Evolutionary conservation across 2,888 invertebrate genomes (phyloP), one percentile per base, ranked within the genome.

Genomic region (Leucania comma): DNA sequence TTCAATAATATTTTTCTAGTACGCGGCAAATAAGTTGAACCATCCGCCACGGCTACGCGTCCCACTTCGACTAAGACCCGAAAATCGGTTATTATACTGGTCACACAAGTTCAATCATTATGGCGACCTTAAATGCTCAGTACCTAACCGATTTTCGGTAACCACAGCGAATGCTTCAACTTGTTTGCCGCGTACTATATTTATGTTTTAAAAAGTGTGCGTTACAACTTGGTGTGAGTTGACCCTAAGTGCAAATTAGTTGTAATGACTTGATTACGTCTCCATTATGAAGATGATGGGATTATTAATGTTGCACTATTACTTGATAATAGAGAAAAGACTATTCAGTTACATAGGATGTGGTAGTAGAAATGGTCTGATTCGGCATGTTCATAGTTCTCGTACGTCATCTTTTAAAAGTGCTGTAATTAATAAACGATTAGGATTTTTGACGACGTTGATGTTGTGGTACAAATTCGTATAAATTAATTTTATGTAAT

Each of bases 261-360:
- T 53, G 66, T 62, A 82, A 84, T 80, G 59, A 62, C 74, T 75
- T 69, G 59, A 82, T 82, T 74, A 75, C 46, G 32, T 53, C 2
- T 24, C 61, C 54, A 76, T 81, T 81, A 71, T 4, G 0, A 24
- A 53, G 53, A 75, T 68, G 69, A 58, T 59, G 51, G 61, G 58
- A 58, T 54, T n/a, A 24, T 51, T 72, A 64, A 79, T 82, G 68
- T 56, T 72, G 42, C 42, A 26, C 70, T 66, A 72, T 68, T 70
- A 53, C 59, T 59, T 48, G 26, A 67, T 75, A 29, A 75, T 57
- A 54, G 58, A 66, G 51, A 29, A 46, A 42, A 57, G 12, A 26
- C 26, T 24, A 24, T 57, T 54, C 22, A 65, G 50, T 61, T 57
- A 17, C 26, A n/a, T 14, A 35, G 57, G 8, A 54, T n/a, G 24